Percentiles rank a stretch among this genome's conserved stretches.
Conservation (phyloP, 2,113 vertebrate genomes). For the Indicator maculatus region DNA sequence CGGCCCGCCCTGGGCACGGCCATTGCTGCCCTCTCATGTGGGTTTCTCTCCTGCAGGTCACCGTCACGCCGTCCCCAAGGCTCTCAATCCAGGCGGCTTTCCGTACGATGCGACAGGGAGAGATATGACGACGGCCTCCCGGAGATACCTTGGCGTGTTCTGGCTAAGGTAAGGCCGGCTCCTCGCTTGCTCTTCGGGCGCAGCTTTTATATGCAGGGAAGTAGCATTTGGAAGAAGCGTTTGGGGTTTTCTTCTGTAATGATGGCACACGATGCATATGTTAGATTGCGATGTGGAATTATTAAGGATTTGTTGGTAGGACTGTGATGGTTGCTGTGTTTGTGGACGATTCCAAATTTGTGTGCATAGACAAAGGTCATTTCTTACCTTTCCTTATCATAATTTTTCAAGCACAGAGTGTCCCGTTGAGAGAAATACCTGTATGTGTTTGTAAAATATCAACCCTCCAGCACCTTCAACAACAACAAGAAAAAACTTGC, state of each 20-base stretch:
- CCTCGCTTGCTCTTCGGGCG: rapidly evolving
- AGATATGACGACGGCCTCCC: slow-evolving; percentile 62
- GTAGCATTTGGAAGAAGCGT: rapidly evolving
- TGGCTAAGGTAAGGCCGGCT: slow-evolving; percentile 15
- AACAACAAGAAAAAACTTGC: not conserved
- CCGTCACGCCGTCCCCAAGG: not conserved
- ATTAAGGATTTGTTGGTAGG: not conserved
- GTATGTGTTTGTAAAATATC: rapidly evolving
- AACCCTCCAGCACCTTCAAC: not conserved
- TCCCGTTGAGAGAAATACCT: not conserved
- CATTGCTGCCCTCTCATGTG: not conserved
- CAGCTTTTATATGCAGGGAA: rapidly evolving
- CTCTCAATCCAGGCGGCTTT: not conserved
- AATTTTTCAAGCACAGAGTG: rapidly evolving
- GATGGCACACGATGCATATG: rapidly evolving
- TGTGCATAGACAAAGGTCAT: rapidly evolving
- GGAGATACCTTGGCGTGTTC: slow-evolving; percentile 1
- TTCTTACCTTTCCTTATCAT: not conserved
- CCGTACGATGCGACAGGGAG: slow-evolving; percentile 10
- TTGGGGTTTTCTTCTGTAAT: not conserved
- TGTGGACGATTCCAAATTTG: rapidly evolving
- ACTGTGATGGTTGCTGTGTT: not conserved
- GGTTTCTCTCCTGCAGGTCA: not conserved
- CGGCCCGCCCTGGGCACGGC: no score
- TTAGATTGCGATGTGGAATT: not conserved